Evolutionary conservation across 2,888 invertebrate genomes (phyloP).

Genomic region (Sarcophaga caerulescens): DNA sequence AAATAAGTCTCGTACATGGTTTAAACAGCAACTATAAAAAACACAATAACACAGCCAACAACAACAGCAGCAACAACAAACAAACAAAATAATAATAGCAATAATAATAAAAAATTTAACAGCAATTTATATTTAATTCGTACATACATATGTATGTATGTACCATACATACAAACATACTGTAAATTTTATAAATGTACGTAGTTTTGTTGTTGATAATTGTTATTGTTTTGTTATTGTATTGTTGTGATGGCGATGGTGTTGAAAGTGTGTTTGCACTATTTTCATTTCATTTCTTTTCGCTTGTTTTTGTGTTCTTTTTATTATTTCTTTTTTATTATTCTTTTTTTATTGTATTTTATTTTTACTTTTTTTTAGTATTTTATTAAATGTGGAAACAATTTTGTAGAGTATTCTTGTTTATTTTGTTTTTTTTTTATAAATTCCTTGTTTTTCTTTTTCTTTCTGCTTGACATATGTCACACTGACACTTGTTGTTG

Average conservation of each 20-base stretch:
- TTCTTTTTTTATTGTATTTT: neutral
- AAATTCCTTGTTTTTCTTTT: slow-evolving; percentile 29
- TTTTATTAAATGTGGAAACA: slow-evolving; percentile 27
- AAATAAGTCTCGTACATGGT: slow-evolving; percentile 38
- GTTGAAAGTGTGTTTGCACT: slow-evolving; percentile 36
- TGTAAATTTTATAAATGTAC: neutral
- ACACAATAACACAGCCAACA: neutral
- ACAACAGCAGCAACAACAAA: slow-evolving; percentile 15
- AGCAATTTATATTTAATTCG: slow-evolving; percentile 2
- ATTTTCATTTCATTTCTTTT: slow-evolving; percentile 10
- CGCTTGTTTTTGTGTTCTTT: neutral
- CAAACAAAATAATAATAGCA: slow-evolving; percentile 4
- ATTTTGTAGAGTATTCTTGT: slow-evolving; percentile 24
- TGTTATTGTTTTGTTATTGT: slow-evolving; percentile 23
- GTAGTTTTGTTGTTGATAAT: neutral
- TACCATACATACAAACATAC: too few species aligned
- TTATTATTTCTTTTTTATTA: neutral
- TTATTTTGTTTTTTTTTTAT: neutral
- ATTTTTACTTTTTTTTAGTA: neutral
- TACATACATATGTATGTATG: neutral
- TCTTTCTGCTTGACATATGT: slow-evolving; percentile 54
- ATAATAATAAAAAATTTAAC: slow-evolving; percentile 25
- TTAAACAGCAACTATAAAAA: neutral
- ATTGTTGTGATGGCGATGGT: neutral
- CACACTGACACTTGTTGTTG: slow-evolving; percentile 52